Conservation (phyloP, 2,113 vertebrate species). For the Tachysurus fulvidraco region DNA sequence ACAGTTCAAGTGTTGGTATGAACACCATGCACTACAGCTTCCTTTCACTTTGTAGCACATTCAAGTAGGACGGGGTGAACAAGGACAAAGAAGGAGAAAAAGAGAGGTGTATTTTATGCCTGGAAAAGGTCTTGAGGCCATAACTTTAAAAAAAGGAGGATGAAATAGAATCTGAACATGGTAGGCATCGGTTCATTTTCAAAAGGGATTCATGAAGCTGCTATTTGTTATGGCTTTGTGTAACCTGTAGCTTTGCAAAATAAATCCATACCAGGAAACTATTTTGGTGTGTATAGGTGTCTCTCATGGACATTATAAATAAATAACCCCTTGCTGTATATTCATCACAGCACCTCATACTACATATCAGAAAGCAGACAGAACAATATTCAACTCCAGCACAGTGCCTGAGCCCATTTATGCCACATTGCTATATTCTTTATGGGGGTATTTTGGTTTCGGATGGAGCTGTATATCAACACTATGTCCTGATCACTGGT, state of each 20-base stretch:
- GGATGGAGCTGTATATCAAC: constrained; percentile 40
- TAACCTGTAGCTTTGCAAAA: constrained; percentile 9
- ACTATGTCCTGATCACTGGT: constrained; percentile 36
- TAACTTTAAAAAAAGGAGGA: constrained; percentile 12
- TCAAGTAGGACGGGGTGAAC: not conserved
- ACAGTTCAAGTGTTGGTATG: constrained; percentile 27
- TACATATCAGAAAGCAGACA: constrained; percentile 8
- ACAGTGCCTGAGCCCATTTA: constrained; percentile 24
- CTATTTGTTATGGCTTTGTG: constrained; percentile 25
- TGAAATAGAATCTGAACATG: constrained; percentile 2
- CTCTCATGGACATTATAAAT: constrained; percentile 18
- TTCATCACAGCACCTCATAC: constrained; percentile 2
- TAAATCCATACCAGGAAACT: constrained; percentile 15
- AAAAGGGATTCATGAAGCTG: not conserved
- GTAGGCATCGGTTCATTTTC: constrained; percentile 3
- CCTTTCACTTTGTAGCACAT: constrained; percentile 5
- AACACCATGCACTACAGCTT: constrained; percentile 58
- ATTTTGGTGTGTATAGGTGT: constrained; percentile 26
- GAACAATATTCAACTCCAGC: constrained; percentile 13
- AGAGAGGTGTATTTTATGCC: constrained; percentile 4
- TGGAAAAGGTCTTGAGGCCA: constrained; percentile 32
- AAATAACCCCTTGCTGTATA: constrained; percentile 26
- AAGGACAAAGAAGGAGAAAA: constrained; percentile 21
- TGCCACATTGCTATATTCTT: constrained; percentile 41
- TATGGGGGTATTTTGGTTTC: constrained; percentile 37